Base-by-base conservation (phyloP, 64 coral and sea anemone species). In the Acropora yongei region DNA sequence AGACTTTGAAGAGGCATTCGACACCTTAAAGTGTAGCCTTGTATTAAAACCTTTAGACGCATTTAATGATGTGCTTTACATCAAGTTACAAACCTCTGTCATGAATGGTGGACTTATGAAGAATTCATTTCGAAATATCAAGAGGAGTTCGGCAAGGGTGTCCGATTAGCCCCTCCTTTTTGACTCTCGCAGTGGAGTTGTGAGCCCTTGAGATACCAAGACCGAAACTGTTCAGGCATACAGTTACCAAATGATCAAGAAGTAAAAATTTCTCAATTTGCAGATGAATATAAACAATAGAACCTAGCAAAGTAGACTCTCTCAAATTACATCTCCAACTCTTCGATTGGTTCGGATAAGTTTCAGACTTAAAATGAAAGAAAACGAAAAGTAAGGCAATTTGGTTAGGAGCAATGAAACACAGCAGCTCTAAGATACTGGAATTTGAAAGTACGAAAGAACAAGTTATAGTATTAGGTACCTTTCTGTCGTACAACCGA, bases 1-100 rank as follows among this genome's bases (percentile, higher is more conserved):
- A 69, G 88, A 90, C 76, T 90, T 90, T 43, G 39, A 41, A 48
- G 81, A 90, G 69, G 88, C 77, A 8, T 90, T 90, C 57, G 88
- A 90, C 16, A 47, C 41, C 4, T 17, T 90, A 4, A 60, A 90
- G 46, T 90, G 88, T 77, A 14, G n/a, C 49, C 81, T 80, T 57
- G 49, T 90, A 40, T 41, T 68, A 14, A 67, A 90, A n/a, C 30
- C 44, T 9, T 43, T 89, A 0, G 40, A 90, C 12, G 3, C 50
- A 53, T 53, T 89, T 51, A 77, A 77, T 60, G 13, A 53, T 1
- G 57, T 44, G 5, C 72, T 91, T 40, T 83, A 91, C 42, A 53
- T 1, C 12, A 81, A 91, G 41, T 44, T 61, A 76, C 6, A 57
- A 68, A 75, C 2, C 18, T 17, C 42, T n/a, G 72, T 85, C 8